Base-by-base conservation (phyloP, 1,140 invertebrate species). In the Pogonomyrmex barbatus region DNA sequence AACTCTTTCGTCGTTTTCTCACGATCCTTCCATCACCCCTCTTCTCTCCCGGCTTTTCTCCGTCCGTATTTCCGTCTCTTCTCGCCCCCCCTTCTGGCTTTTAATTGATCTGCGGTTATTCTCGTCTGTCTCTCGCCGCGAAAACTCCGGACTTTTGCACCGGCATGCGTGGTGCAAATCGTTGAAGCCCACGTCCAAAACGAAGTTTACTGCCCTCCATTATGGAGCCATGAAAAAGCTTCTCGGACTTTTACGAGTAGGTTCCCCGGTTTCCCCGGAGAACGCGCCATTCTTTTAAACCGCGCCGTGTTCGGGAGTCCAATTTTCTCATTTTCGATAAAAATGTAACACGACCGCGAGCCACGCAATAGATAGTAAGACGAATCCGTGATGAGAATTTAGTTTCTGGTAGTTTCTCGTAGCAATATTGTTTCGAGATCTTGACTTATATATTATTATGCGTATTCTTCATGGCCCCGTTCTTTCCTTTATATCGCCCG, bases 61-160 rank as follows among this genome's bases (percentile, higher is more conserved):
- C 45, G 33, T 52, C 67, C 14, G 17, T 73, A 63, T 83, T 77
- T 84, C 50, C 87, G 68, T 81, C 58, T 60, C 88, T 60, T 52
- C 85, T 24, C 24, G 24, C 24, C 62, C 33, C 50, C 68, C 50
- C 78, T 52, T 52, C 70, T 39, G 71, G 65, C 87, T 82, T 90
- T 88, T 93, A 93, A 92, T 93, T 92, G 92, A 92, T 91, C 89
- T 83, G 50, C 54, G 62, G 24, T 39, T 63, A 39, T n/a, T 67
- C 8, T 39, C 63, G 54, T 52, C 56, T n/a, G 36, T 67, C 63
- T n/a, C 62, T 68, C 70, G 10, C 52, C 33, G 52, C 17, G 30
- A 24, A 39, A 24, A 24, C 56, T 75, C 70, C 8, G 33, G 70
- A 65, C 63, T 47, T 78, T 52, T 36, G n/a, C 47, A 17, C 47